Evolutionary conservation across 2,113 vertebrate genomes (phyloP), one percentile per base, ranked within the genome.

Genomic region (Silurus meridionalis): DNA sequence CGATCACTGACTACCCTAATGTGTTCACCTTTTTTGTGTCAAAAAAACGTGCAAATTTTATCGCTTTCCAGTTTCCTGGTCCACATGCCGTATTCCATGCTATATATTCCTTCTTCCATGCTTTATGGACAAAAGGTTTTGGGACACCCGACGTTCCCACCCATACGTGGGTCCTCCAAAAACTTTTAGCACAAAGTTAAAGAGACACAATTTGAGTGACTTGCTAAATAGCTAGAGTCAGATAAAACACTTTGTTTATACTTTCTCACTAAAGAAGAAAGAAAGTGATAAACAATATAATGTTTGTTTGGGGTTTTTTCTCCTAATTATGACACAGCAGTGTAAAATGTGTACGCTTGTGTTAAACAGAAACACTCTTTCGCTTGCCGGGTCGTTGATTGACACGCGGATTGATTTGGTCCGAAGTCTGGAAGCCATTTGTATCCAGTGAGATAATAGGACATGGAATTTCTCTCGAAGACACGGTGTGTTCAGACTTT

Each of bases 391-490:
- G 79, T 64, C 7, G 19, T 17, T 64, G 55, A 37, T 74, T 53
- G 71, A 85, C 80, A 87, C 63, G 55, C 69, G 53, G 23, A 67
- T 75, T 64, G 50, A 82, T 64, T 25, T 46, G 80, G 60, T 50
- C 60, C 6, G 46, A 64, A 82, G 46, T 66, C 72, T 78, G 74
- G 64, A 84, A 15, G 46, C 80, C 63, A 52, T 82, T 64, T 82
- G 80, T 52, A n/a, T 64, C 58, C 37, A 64, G 80, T 64, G 60
- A 64, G 60, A 82, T 82, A 82, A 64, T 50, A 21, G 28, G 71
- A 66, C 78, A 55, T 88, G 83, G 71, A 77, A 77, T 77, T 63
- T 37, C 52, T 83, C 82, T n/a, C 52, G 58, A n/a, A 83, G 25
- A 53, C n/a, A 37, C 80, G 9, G 23, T 13, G 9, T 14, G 13